A percentile compares a stretch with the other conserved stretches of the same genome.
phyloP scores from a whole-genome alignment of 1,140 invertebrate genomes.

The Choristoneura fumiferana region DNA sequence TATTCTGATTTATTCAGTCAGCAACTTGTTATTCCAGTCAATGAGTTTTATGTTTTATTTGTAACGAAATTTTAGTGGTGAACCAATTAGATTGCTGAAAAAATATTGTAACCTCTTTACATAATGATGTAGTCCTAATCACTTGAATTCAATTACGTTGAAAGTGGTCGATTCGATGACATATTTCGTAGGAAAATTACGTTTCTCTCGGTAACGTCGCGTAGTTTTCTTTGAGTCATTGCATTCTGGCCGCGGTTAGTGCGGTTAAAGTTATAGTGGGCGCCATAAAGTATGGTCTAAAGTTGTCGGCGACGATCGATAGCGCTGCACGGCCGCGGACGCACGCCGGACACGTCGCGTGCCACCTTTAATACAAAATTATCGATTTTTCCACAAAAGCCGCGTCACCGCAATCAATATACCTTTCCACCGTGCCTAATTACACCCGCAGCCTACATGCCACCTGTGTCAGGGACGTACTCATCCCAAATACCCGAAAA shows the following conservation, averaged over 20 bases:
- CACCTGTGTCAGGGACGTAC: slow-evolving; percentile 57
- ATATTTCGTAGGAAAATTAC: too few relatives aligned
- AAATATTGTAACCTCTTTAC: too few relatives aligned
- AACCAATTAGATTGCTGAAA: too few relatives aligned
- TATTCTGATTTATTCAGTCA: too few relatives aligned
- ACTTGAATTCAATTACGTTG: too few relatives aligned
- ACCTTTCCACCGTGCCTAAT: slow-evolving; percentile 76
- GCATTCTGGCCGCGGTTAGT: slow-evolving; percentile 39
- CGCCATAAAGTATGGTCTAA: slow-evolving; percentile 67
- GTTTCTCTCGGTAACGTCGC: too few relatives aligned
- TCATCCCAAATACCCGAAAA: slow-evolving; percentile 69
- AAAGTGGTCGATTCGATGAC: too few relatives aligned
- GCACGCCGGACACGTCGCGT: slow-evolving; percentile 70
- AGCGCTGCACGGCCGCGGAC: slow-evolving; percentile 62
- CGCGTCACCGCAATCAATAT: slow-evolving; percentile 77
- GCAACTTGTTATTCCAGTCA: too few relatives aligned
- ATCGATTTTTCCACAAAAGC: slow-evolving; percentile 75
- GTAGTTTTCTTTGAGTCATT: too few relatives aligned
- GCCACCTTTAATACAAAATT: slow-evolving; percentile 75
- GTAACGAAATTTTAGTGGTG: too few relatives aligned
- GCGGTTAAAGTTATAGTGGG: slow-evolving; percentile 53
- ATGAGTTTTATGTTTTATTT: too few relatives aligned
- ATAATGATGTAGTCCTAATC: too few relatives aligned
- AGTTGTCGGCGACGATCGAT: slow-evolving; percentile 67
- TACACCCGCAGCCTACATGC: slow-evolving; percentile 54